Evolutionary conservation across 2,888 invertebrate species (phyloP), one percentile per base, ranked within the genome.

Genomic region (Pinctada fucata): DNA sequence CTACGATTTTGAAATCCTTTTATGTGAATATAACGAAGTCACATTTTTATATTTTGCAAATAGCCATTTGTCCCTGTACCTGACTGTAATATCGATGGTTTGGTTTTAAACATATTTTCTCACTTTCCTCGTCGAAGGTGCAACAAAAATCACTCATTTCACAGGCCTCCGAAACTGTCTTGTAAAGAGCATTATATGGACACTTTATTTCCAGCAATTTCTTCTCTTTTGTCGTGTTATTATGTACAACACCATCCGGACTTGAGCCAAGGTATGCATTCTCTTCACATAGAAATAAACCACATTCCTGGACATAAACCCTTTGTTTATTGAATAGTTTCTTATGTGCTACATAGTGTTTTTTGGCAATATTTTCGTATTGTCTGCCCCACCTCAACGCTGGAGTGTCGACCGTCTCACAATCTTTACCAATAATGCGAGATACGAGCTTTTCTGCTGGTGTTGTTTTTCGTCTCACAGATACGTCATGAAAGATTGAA

Each of bases 181-280:
- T 74, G 6, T 63, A 8, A 4, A 72, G 5, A 69, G 51, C 58
- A 31, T 74, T 74, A 8, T n/a, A 78, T 1, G 72, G 72, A 50
- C 50, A 50, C 63, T 74, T 74, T 45, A 74, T 74, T 50, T 75
- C 70, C 6, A 75, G 8, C 50, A 52, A 16, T 67, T 50, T 67
- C 6, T 66, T 63, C 8, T 72, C 67, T 13, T 13, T 13, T 13
- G 6, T 58, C 10, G 13, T 48, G 31, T 65, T 49, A 63, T 48
- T 72, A 2, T 50, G 47, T 5, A 69, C 78, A 50, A 64, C 63
- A 13, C 78, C 73, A 78, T 78, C 78, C n/a, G 78, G 78, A 69
- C 78, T 78, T 50, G 78, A 73, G 3, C 78, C 78, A 10, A 78
- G 16, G 50, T 49, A 68, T 2, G 58, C 45, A 48, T 3, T 47